Percentiles rank a stretch among this genome's conserved stretches.
phyloP scores from a whole-genome alignment of 1,140 invertebrate species.

The Paralvinella palmiformis region DNA sequence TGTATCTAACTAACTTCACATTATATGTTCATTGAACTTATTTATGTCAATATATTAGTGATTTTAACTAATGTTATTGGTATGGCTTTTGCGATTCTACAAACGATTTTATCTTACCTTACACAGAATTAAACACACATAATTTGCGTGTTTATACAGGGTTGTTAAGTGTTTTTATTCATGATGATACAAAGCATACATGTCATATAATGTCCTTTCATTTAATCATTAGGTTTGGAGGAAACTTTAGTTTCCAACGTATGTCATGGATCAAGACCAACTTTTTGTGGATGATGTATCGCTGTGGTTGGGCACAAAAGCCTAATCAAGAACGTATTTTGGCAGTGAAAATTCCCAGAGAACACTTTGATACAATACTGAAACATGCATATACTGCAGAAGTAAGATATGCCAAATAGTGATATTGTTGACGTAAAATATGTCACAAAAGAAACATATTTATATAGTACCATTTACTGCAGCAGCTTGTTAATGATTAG shows the following conservation, averaged over 20 bases:
- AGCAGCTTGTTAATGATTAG: neutral
- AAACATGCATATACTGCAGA: slow-evolving; percentile 24
- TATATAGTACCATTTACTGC: neutral
- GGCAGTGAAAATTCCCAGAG: slow-evolving; percentile 32
- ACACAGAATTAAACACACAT: too few species aligned
- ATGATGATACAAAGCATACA: too few species aligned
- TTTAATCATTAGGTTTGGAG: too few species aligned
- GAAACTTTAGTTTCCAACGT: slow-evolving; percentile 30
- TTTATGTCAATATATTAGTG: too few species aligned
- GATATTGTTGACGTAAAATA: neutral
- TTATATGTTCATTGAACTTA: too few species aligned
- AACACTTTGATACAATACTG: slow-evolving; percentile 37
- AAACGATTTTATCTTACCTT: too few species aligned
- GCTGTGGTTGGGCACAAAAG: slow-evolving; percentile 44
- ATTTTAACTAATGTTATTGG: too few species aligned
- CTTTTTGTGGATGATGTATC: slow-evolving; percentile 50
- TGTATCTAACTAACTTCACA: too few species aligned
- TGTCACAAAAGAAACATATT: neutral
- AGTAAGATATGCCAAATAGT: slow-evolving; percentile 13
- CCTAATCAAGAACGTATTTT: slow-evolving; percentile 38
- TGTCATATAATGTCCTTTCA: too few species aligned
- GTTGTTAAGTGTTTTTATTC: too few species aligned
- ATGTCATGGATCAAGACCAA: slow-evolving; percentile 49
- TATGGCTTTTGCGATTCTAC: too few species aligned
- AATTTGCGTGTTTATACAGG: too few species aligned